Conservation (phyloP, 2,888 invertebrate species). For the Zaprionus bogoriensis region DNA sequence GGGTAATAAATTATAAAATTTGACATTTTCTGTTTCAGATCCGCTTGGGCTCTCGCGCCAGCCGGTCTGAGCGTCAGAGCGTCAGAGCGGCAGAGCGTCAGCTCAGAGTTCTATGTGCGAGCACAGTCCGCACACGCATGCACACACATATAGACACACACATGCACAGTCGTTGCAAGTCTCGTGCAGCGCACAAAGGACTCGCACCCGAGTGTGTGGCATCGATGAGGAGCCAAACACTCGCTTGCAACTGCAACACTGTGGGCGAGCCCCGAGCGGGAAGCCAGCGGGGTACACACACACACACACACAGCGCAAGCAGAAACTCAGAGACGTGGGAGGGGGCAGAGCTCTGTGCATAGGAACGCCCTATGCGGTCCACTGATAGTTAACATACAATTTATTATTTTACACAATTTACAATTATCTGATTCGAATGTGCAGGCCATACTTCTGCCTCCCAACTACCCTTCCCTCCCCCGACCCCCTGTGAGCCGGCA, state of each 20-base stretch:
- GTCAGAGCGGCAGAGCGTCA: too few relatives aligned
- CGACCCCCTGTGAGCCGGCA: background rate
- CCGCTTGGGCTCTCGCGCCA: conserved; percentile 72
- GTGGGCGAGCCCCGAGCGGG: conserved; percentile 1
- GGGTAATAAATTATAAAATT: conserved; percentile 83
- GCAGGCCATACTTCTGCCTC: conserved; percentile 26
- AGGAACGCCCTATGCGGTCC: conserved; percentile 68
- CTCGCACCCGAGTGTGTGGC: conserved; percentile 25
- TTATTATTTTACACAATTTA: conserved; percentile 78
- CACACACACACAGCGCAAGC: conserved; percentile 1
- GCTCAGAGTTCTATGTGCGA: too few relatives aligned
- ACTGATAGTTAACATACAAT: conserved; percentile 76
- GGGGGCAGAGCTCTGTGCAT: conserved; percentile 29
- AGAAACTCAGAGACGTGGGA: background rate
- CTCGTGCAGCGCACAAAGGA: conserved; percentile 35
- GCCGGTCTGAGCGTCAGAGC: conserved; percentile 1
- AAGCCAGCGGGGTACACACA: conserved; percentile 21
- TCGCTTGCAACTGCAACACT: conserved; percentile 45
- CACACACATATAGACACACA: background rate
- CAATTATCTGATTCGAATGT: conserved; percentile 77
- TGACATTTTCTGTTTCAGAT: conserved; percentile 83
- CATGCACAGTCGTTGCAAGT: conserved; percentile 26
- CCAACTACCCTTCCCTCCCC: background rate
- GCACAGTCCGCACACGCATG: conserved; percentile 16
- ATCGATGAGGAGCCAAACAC: conserved; percentile 41